phyloP scores from a whole-genome alignment of 2,888 invertebrate genomes.

The Noctua pronuba region DNA sequence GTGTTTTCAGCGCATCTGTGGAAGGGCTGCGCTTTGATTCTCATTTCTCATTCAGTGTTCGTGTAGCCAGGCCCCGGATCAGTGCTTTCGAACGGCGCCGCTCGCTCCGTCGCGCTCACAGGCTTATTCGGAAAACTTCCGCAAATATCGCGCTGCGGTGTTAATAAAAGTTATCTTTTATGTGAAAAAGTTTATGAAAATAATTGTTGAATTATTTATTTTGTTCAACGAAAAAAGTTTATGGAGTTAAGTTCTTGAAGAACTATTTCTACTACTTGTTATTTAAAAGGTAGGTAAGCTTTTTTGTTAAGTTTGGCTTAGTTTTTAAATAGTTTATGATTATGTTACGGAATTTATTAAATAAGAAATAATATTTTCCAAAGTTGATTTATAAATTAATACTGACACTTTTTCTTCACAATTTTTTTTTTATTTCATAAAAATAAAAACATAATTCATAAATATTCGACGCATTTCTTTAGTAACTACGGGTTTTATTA shows the following conservation, averaged over 20 bases:
- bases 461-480: background rate
- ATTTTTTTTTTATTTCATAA: background rate
- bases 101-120: constrained; percentile 44
- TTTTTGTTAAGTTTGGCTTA: background rate
- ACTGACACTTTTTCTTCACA: background rate
- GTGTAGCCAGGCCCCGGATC: constrained; percentile 72
- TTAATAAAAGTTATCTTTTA: constrained; percentile 17
- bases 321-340: background rate
- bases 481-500: background rate
- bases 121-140: constrained; percentile 50
- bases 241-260: constrained; percentile 29
- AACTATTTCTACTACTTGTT: background rate
- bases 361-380: background rate
- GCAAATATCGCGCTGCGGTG: constrained; percentile 32
- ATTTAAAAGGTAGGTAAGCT: constrained; percentile 36
- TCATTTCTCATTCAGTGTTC: constrained; percentile 77
- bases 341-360: background rate
- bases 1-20: constrained; percentile 67
- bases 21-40: constrained; percentile 74
- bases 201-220: constrained; percentile 13
- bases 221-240: constrained; percentile 32
- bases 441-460: background rate
- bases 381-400: background rate
- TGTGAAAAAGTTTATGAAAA: constrained; percentile 50
- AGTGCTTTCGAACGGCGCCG: constrained; percentile 62